Evolutionary conservation across 2,113 vertebrate genomes (phyloP).

Genomic region (Rhabdornis inornatus): DNA sequence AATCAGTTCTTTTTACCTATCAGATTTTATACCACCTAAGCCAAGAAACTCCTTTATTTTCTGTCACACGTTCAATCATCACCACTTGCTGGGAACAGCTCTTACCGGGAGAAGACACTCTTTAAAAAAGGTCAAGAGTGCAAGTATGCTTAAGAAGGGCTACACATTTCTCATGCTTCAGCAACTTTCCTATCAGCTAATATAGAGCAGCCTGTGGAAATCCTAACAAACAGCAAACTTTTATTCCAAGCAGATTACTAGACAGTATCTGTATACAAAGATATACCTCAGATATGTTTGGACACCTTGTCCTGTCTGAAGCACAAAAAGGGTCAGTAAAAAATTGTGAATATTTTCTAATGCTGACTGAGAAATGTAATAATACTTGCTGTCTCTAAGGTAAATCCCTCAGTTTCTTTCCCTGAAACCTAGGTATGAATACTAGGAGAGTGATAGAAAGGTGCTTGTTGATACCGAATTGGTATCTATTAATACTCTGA

Average conservation of each 20-base stretch:
- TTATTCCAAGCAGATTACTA: neutral
- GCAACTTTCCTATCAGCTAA: neutral
- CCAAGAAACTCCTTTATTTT: neutral
- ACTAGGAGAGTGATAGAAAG: neutral
- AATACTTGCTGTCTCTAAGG: neutral
- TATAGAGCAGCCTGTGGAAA: neutral
- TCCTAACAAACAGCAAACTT: neutral
- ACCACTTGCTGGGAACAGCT: neutral
- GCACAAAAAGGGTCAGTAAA: neutral
- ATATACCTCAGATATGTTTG: neutral
- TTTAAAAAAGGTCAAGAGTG: neutral
- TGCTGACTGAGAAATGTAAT: neutral
- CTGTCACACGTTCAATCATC: neutral
- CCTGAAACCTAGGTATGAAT: neutral
- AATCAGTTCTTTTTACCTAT: neutral
- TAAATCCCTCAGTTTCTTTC: neutral
- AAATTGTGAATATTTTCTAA: neutral
- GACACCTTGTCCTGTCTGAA: neutral
- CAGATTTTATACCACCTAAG: neutral
- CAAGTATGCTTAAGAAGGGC: neutral
- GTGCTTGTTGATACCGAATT: neutral
- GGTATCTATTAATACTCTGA: neutral
- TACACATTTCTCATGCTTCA: neutral
- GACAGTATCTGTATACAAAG: neutral
- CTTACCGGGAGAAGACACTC: neutral